Evolutionary conservation across 2,113 vertebrate species (phyloP), one percentile per base, ranked within the genome.

Genomic region (Ctenodactylus gundi): DNA sequence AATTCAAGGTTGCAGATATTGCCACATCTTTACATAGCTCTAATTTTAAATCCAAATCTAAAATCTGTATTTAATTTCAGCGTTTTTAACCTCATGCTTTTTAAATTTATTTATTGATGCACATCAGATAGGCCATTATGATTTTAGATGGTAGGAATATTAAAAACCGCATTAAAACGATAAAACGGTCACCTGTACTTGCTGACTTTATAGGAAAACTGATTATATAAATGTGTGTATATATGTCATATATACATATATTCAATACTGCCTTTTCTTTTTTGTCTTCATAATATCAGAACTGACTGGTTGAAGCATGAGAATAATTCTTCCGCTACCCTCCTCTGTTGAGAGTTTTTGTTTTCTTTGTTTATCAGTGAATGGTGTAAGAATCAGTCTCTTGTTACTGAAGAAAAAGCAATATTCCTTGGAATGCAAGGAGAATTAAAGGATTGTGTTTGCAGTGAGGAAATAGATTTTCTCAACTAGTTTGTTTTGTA

Each of bases 181-280:
- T 97, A 94, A 51, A n/a, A 96, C 3, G 84, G 97, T 98, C 94
- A 97, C 92, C 92, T 98, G 97, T 98, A 98, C 97, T 97, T 98
- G 98, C 98, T 98, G 97, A 98, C 96, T 95, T 95, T 97, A 97
- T 97, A 98, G 97, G 97, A 97, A 98, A 98, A 93, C 97, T 97
- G 97, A 97, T 97, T 97, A 92, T 94, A 95, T 95, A 95, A 95
- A 95, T 97, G 95, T 97, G 88, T 98, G 73, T 97, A 68, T 97
- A 91, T 97, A 91, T 97, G 88, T 96, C 91, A 98, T 98, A 98
- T 97, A 98, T 97, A 98, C 98, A 98, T 98, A 98, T 98, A 98
- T 96, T 97, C 98, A 98, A n/a, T 97, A 96, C 97, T 98, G 97
- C 97, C 97, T 98, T 97, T 97, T 97, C 65, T 53, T 94, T 93